Conservation (phyloP, 2,797 vertebrate species). For the Mus minutoides region DNA sequence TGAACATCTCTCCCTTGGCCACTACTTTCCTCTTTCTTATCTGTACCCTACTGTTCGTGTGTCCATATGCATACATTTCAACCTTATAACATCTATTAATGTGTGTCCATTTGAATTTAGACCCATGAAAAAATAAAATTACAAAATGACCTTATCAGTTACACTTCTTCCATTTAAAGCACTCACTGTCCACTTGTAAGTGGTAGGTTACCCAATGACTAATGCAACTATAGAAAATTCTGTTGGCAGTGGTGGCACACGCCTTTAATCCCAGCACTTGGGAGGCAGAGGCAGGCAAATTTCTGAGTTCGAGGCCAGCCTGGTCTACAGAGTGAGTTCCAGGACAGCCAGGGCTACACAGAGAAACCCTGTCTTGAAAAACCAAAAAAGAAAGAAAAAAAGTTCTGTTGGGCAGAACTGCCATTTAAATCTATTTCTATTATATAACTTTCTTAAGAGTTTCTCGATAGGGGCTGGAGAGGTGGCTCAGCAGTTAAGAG, state of each 20-base stretch:
- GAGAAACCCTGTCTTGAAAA: too few relatives aligned
- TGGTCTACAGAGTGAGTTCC: too few relatives aligned
- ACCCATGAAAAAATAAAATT: background rate
- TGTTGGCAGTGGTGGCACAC: too few relatives aligned
- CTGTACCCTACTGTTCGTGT: background rate
- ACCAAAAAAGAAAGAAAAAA: too few relatives aligned
- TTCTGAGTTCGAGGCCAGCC: too few relatives aligned
- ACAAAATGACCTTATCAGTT: slow-evolving; percentile 23
- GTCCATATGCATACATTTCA: background rate
- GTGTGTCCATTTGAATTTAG: slow-evolving; percentile 13
- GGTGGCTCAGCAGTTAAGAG: too few relatives aligned
- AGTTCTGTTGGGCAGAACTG: background rate
- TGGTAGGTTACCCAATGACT: background rate
- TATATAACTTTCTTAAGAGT: background rate
- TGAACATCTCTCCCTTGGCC: background rate
- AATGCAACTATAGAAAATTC: background rate
- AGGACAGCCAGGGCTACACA: too few relatives aligned
- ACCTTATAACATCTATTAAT: background rate
- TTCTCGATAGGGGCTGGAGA: too few relatives aligned
- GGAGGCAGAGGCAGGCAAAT: too few relatives aligned
- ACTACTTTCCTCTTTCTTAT: background rate
- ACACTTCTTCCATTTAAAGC: background rate
- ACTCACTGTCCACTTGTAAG: background rate
- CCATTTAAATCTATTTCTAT: background rate
- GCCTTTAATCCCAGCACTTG: too few relatives aligned